phyloP scores from a whole-genome alignment of 2,888 invertebrate species.

The Tetragonisca angustula region DNA sequence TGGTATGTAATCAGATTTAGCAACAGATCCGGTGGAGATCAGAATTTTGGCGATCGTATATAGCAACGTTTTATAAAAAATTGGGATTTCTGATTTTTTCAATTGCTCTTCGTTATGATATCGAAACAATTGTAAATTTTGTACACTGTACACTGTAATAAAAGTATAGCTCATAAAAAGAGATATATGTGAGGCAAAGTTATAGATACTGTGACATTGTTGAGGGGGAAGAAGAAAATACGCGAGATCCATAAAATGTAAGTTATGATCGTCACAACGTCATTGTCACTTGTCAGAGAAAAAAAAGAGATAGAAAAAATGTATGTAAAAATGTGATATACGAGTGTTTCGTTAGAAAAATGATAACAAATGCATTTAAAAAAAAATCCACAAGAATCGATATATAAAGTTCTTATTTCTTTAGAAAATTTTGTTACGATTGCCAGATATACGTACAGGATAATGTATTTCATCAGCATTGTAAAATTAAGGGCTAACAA shows the following conservation, averaged over 20 bases:
- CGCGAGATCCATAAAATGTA: background rate
- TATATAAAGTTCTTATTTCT: background rate
- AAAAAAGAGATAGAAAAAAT: background rate
- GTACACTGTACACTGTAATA: background rate
- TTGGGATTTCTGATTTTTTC: background rate
- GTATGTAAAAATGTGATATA: background rate
- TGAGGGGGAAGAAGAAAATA: background rate
- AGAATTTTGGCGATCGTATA: too few relatives aligned
- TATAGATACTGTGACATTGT: background rate
- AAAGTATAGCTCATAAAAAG: too few relatives aligned
- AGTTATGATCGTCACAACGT: background rate
- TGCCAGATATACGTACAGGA: background rate
- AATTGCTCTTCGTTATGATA: background rate
- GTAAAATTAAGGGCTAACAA: too few relatives aligned
- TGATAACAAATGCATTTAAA: background rate
- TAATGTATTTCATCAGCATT: background rate
- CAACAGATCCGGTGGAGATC: too few relatives aligned
- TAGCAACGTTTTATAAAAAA: background rate
- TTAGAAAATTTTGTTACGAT: background rate
- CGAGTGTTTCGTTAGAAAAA: background rate
- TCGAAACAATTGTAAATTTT: background rate
- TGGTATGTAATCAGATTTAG: too few relatives aligned
- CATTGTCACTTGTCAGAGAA: background rate
- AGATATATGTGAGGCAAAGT: too few relatives aligned
- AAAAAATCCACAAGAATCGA: background rate